Conservation (phyloP, 2,888 invertebrate genomes). For the Stramonita haemastoma region DNA sequence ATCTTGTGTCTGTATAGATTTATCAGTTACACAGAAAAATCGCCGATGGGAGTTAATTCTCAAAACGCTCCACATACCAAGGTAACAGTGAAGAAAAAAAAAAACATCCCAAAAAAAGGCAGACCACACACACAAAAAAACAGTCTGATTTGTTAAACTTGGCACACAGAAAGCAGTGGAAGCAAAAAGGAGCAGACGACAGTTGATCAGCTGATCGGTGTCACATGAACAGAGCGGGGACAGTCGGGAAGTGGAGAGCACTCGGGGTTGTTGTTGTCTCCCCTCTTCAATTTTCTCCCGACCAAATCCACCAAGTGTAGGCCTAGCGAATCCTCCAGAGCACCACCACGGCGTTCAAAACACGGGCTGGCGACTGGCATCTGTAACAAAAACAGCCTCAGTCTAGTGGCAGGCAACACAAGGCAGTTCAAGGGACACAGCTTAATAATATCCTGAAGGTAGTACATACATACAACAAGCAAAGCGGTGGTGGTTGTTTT, state of each 20-base stretch:
- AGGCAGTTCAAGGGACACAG: background rate
- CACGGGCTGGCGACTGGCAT: background rate
- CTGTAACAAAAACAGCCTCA: background rate
- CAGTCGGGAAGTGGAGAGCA: background rate
- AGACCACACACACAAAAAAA: background rate
- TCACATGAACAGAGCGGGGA: conserved; percentile 1
- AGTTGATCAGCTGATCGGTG: conserved; percentile 24
- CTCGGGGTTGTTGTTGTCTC: background rate
- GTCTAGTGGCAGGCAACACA: background rate
- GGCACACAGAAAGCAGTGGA: background rate
- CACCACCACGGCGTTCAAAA: too few relatives aligned
- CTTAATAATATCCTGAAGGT: background rate
- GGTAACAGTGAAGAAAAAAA: background rate
- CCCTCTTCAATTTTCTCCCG: background rate
- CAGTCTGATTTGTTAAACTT: background rate
- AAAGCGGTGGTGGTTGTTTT: too few relatives aligned
- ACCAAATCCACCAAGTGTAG: too few relatives aligned
- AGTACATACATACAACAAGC: too few relatives aligned
- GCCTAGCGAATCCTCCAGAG: too few relatives aligned
- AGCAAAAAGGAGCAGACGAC: background rate
- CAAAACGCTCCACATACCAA: background rate
- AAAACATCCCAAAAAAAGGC: background rate
- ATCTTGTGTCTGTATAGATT: too few relatives aligned
- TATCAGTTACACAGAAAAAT: too few relatives aligned
- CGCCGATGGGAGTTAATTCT: background rate